Percentiles rank a stretch among this genome's conserved stretches.
phyloP scores from a whole-genome alignment of 2,113 vertebrate genomes.

The Morphnarchus princeps region DNA sequence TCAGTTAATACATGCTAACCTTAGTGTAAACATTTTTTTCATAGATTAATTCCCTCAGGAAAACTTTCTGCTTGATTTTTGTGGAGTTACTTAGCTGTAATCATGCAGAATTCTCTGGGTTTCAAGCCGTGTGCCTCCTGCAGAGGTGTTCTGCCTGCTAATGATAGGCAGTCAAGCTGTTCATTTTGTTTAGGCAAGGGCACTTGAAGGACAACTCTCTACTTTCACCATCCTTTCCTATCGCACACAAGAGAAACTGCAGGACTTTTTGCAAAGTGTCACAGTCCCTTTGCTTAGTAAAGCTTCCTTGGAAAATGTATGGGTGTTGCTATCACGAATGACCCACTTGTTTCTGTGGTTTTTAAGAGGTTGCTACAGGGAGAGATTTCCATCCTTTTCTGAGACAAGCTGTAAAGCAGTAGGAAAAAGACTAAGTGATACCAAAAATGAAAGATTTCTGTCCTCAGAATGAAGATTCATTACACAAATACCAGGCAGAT shows the following conservation, averaged over 20 bases:
- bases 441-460: neutral
- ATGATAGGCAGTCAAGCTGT: conserved; percentile 4
- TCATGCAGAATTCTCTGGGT: neutral
- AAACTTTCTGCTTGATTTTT: conserved; percentile 35
- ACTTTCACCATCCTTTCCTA: neutral
- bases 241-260: neutral
- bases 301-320: neutral
- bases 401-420: neutral
- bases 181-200: neutral
- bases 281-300: neutral
- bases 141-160: conserved; percentile 42
- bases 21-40: conserved; percentile 1
- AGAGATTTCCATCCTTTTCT: neutral
- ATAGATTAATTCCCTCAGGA: conserved; percentile 30
- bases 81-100: neutral
- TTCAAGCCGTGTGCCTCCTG: neutral
- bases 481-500: neutral
- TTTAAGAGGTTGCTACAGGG: neutral
- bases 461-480: neutral
- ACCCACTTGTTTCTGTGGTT: neutral
- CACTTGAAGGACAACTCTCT: neutral
- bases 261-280: neutral
- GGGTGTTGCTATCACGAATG: neutral
- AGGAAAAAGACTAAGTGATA: neutral
- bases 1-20: conserved; percentile 24